Evolutionary conservation across 1,140 invertebrate genomes (phyloP), one percentile per base, ranked within the genome.

Genomic region (Calliopsis andreniformis): DNA sequence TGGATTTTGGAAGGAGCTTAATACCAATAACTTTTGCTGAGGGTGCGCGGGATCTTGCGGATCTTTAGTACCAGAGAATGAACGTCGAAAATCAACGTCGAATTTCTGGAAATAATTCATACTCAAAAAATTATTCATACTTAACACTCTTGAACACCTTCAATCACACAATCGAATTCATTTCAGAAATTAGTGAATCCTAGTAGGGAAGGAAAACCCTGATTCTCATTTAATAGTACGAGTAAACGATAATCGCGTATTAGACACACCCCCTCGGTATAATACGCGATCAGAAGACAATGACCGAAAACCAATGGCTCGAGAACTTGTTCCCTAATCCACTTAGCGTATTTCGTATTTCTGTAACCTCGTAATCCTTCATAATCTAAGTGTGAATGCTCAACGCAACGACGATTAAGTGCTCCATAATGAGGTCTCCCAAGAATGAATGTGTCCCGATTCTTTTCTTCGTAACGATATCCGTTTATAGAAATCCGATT

Each of bases 1-100:
- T 30, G 16, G 55, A 76, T 42, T 76, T 61, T 0, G 35, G 35
- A 32, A 51, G 49, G 51, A 81, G 62, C 43, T 63, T 82, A 72
- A 68, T 72, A 69, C 25, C 61, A 42, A 66, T 51, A 66, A 73
- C 45, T 25, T 12, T 25, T 20, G 35, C 2, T 12, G 35, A 47
- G 32, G 28, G 25, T 20, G 45, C 10, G n/a, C 32, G 10, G n/a
- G 14, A 51, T 71, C 32, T 23, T 14, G 35, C n/a, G 5, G 35
- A 16, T 45, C n/a, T 23, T 49, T 2, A 16, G 18, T 8, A 16
- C 12, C 18, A 2, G 47, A 7, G 20, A 49, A 20, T 49, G 20
- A 49, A 49, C 47, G 35, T 39, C 10, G 35, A 39, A 39, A n/a
- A n/a, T n/a, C n/a, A n/a, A n/a, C n/a, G n/a, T n/a, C n/a, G n/a